Conservation (phyloP, 2,113 vertebrate species). For the Lates calcarifer region DNA sequence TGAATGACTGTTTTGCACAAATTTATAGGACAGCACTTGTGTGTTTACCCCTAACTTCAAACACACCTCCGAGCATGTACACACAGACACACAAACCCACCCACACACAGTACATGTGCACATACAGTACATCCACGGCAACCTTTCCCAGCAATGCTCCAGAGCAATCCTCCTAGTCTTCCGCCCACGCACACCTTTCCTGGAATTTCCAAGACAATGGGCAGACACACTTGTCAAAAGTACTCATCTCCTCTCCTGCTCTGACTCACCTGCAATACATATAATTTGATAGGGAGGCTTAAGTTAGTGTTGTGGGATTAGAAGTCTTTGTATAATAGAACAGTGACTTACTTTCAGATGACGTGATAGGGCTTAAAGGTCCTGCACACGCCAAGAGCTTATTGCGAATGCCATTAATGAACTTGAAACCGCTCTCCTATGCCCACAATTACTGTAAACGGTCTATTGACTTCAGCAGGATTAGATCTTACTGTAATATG, state of each 20-base stretch:
- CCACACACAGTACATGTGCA: background rate
- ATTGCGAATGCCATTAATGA: slow-evolving; percentile 13
- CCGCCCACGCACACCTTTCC: slow-evolving; percentile 73
- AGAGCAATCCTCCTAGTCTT: slow-evolving; percentile 50
- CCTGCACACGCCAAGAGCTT: slow-evolving; percentile 25
- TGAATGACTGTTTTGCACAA: background rate
- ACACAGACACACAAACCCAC: slow-evolving; percentile 6
- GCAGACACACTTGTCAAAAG: slow-evolving; percentile 37
- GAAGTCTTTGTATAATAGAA: slow-evolving; percentile 38
- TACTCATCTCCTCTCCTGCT: slow-evolving; percentile 39
- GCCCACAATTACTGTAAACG: slow-evolving; percentile 22
- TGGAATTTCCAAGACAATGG: slow-evolving; percentile 72
- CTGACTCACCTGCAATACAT: slow-evolving; percentile 63
- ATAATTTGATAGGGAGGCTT: slow-evolving; percentile 52
- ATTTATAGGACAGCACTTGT: background rate
- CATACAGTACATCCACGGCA: background rate
- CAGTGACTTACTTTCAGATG: slow-evolving; percentile 29
- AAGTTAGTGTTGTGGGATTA: slow-evolving; percentile 51
- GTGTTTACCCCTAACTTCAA: background rate
- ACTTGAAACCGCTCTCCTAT: slow-evolving; percentile 22
- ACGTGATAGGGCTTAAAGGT: slow-evolving; percentile 4
- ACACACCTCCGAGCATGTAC: background rate
- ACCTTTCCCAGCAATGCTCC: slow-evolving; percentile 22
- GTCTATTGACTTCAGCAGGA: slow-evolving; percentile 2
- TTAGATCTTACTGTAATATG: background rate